Conservation (phyloP, 1,140 invertebrate genomes). For the Neelides sp. region DNA sequence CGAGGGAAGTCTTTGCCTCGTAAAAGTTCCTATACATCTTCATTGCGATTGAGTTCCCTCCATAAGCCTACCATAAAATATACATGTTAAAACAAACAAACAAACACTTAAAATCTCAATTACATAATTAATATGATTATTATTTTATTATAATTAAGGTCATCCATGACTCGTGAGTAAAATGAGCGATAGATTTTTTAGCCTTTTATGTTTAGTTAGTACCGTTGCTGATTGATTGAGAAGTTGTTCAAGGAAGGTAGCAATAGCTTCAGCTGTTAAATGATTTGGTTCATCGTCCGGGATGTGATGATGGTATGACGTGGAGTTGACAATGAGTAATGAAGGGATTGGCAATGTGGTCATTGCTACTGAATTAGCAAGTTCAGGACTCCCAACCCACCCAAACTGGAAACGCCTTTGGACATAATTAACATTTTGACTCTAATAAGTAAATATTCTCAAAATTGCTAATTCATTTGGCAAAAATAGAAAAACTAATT, state of each 20-base stretch:
- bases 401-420: conserved; percentile 66
- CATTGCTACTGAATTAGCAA: conserved; percentile 85
- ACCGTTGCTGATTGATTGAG: conserved; percentile 32
- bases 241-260: conserved; percentile 36
- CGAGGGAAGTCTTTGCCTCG: conserved; percentile 56
- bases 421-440: neutral
- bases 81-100: no score
- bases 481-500: no score
- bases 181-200: no score
- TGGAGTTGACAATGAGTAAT: conserved; percentile 76
- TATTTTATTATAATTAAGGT: no score
- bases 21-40: conserved; percentile 61
- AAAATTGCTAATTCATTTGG: no score
- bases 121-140: no score
- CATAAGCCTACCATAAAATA: conserved; percentile 50
- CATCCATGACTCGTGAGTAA: no score
- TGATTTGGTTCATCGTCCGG: conserved; percentile 68
- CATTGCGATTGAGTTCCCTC: conserved; percentile 61
- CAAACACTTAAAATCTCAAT: no score
- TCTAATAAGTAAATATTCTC: neutral
- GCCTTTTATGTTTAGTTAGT: no score
- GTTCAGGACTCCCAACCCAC: conserved; percentile 65
- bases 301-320: conserved; percentile 77
- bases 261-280: conserved; percentile 63
- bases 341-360: conserved; percentile 65